phyloP scores from a whole-genome alignment of 2,113 vertebrate genomes.

The Sakesphorus luctuosus region DNA sequence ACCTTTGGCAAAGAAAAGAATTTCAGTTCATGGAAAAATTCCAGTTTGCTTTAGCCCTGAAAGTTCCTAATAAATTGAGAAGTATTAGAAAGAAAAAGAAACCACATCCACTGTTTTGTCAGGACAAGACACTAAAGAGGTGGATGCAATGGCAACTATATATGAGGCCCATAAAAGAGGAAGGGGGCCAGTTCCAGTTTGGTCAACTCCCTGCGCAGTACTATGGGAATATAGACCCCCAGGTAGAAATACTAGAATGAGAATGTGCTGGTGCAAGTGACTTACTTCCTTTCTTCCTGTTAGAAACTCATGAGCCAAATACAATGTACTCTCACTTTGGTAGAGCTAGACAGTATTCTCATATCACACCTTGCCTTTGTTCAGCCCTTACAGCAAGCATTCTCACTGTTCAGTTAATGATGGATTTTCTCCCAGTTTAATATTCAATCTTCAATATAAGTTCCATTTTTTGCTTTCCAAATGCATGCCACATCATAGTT shows the following conservation, averaged over 20 bases:
- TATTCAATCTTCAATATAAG: background rate
- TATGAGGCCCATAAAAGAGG: background rate
- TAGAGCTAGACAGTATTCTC: background rate
- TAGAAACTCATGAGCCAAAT: background rate
- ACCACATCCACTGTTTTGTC: background rate
- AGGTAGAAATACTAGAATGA: background rate
- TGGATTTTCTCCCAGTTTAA: background rate
- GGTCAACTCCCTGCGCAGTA: background rate
- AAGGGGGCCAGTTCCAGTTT: background rate
- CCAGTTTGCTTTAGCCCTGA: background rate
- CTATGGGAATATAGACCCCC: fast-evolving
- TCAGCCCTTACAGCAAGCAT: background rate
- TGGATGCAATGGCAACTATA: background rate
- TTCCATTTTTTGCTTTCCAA: background rate
- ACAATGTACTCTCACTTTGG: fast-evolving
- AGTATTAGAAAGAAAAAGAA: background rate
- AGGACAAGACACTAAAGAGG: background rate
- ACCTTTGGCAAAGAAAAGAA: background rate
- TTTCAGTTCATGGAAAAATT: background rate
- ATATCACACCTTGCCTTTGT: background rate
- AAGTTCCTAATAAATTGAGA: background rate
- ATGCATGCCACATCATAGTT: background rate
- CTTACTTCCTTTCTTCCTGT: background rate
- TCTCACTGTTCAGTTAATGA: background rate
- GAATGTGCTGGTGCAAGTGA: background rate